Evolutionary conservation across 2,113 vertebrate genomes (phyloP).

Genomic region (Alces alces): DNA sequence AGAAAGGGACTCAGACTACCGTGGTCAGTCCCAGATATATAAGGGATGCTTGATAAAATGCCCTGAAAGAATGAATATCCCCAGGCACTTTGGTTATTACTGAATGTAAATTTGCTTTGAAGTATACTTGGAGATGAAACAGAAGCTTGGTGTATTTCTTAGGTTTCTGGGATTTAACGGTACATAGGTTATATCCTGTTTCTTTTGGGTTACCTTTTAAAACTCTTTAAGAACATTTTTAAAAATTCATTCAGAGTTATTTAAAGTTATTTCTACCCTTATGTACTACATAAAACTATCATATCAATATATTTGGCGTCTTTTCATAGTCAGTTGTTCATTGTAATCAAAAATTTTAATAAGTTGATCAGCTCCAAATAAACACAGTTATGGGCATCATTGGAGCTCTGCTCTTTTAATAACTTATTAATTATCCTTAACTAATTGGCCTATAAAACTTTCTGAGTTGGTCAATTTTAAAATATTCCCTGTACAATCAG

Average conservation of each 20-base stretch:
- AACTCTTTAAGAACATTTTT: background rate
- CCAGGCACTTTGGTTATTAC: background rate
- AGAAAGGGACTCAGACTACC: background rate
- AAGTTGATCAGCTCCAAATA: background rate
- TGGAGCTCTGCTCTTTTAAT: background rate
- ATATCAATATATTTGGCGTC: background rate
- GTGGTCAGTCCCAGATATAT: background rate
- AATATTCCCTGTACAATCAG: background rate
- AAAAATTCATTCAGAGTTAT: background rate
- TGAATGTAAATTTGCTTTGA: constrained; percentile 15
- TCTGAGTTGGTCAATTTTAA: background rate
- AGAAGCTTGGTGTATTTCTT: background rate
- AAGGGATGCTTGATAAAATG: background rate
- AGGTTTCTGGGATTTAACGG: background rate
- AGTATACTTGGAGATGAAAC: background rate
- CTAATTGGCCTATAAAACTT: background rate
- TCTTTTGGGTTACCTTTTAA: background rate
- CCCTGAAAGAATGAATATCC: background rate
- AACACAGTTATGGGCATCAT: background rate
- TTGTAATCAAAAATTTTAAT: background rate
- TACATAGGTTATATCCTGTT: background rate
- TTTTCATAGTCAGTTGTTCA: background rate
- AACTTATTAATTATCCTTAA: constrained; percentile 17
- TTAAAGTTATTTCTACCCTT: background rate
- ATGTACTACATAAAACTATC: background rate